phyloP scores from a whole-genome alignment of 2,888 invertebrate genomes.

The Platypus cylindrus region DNA sequence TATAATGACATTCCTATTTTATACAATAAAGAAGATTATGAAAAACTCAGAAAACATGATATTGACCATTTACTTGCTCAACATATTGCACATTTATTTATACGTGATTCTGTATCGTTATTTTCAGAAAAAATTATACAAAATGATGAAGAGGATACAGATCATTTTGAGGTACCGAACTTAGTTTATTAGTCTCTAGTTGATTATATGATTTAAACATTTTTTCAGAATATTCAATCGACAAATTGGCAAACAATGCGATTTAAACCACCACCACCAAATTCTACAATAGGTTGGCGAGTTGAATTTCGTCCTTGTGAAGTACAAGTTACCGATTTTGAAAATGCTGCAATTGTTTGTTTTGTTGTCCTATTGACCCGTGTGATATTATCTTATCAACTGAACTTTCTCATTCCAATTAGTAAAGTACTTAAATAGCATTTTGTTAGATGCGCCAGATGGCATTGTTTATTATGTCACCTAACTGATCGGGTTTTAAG shows the following conservation, averaged over 20 bases:
- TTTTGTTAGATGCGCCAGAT: too few relatives aligned
- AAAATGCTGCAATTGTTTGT: constrained; percentile 97
- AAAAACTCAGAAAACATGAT: constrained; percentile 70
- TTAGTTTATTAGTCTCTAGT: not conserved
- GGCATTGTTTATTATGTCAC: constrained; percentile 3
- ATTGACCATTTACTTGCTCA: constrained; percentile 88
- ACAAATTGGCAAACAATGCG: constrained; percentile 99
- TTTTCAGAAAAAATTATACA: constrained; percentile 92
- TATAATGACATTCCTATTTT: constrained; percentile 91
- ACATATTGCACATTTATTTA: constrained; percentile 96
- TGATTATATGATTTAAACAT: not conserved
- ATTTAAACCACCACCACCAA: constrained; percentile 95
- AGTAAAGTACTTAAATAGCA: too few relatives aligned
- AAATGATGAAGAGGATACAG: constrained; percentile 85
- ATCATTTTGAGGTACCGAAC: constrained; percentile 90
- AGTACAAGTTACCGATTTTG: constrained; percentile 97
- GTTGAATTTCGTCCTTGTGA: constrained; percentile 99
- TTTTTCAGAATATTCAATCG: constrained; percentile 79
- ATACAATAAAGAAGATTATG: constrained; percentile 72
- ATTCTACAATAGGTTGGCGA: constrained; percentile 95
- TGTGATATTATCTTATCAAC: constrained; percentile 89
- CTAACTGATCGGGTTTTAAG: constrained; percentile 30
- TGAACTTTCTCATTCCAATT: constrained; percentile 94
- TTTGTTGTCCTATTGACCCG: constrained; percentile 94
- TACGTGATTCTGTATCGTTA: constrained; percentile 89